Evolutionary conservation across 2,888 invertebrate genomes (phyloP).

Genomic region (Orthosia gracilis): DNA sequence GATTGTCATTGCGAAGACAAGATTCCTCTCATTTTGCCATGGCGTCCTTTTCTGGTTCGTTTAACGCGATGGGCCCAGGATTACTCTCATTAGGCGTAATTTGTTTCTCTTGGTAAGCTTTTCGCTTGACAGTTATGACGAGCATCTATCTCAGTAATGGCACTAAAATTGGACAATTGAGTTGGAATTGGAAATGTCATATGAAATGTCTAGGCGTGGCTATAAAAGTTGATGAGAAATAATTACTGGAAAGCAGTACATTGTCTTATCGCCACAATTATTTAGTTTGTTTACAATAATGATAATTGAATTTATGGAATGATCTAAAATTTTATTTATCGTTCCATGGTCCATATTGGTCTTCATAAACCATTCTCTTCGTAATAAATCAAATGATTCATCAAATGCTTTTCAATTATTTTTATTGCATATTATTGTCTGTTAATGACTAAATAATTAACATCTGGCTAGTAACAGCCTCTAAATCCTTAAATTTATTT

Average conservation of each 20-base stretch:
- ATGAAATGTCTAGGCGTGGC: conserved; percentile 25
- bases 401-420: not conserved
- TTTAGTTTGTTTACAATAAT: not conserved
- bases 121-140: conserved; percentile 68
- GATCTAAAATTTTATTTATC: not conserved
- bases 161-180: conserved; percentile 42
- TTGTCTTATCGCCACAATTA: not conserved
- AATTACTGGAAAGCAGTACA: not conserved
- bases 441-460: not conserved
- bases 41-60: conserved; percentile 75
- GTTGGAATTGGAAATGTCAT: conserved; percentile 31
- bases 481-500: conserved; percentile 41
- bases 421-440: not conserved
- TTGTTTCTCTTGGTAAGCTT: conserved; percentile 70
- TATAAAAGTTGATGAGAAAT: conserved; percentile 2
- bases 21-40: conserved; percentile 68
- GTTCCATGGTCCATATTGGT: not conserved
- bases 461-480: conserved; percentile 5
- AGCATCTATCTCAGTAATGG: conserved; percentile 60
- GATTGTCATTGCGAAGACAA: conserved; percentile 70
- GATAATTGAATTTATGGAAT: not conserved
- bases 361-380: not conserved
- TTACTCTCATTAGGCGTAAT: conserved; percentile 77
- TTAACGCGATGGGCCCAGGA: conserved; percentile 71
- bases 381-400: not conserved